Base-by-base conservation (phyloP, 1,140 invertebrate species). In the Magallana gigas region DNA sequence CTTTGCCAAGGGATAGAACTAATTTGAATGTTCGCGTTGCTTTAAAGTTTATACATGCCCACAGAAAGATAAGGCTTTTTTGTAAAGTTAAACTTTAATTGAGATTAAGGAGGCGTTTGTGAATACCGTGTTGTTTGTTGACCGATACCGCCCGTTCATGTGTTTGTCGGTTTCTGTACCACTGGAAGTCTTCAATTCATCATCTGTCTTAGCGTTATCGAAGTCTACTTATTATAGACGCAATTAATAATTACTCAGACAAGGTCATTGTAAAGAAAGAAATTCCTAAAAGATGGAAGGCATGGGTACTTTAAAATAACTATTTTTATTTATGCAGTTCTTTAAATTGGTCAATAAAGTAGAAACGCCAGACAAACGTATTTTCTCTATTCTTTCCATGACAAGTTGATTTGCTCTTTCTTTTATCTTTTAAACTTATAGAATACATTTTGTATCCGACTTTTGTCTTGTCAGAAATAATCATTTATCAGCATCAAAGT, bases 31-130 rank as follows among this genome's bases (percentile, higher is more conserved):
- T 29, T 29, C 18, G 36, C 18, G 68, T 76, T 9, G 68, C 68
- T 29, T 29, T 36, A 76, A 76, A 29, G 68, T 12, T 76, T 76
- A 76, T 29, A 76, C 5, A 76, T 76, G 23, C 23, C 68, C 68
- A 76, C 23, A 9, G 23, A 12, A 76, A 76, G 68, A 76, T 76
- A 76, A 76, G 68, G 68, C 11, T 76, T 76, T 76, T 76, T 76
- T 76, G 68, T 76, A 76, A 18, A 76, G 23, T 76, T 29, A 23
- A 76, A 76, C 23, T 76, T 23, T 29, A 76, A 76, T 76, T 76
- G 18, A 76, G 68, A 76, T 76, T 76, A 76, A 76, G 23, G 68
- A 76, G 68, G 36, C 68, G 36, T 76, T 18, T 76, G 4, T 76
- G 23, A 76, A 76, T 76, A 29, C 68, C 12, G 18, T 29, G 36